Conservation (phyloP, 1,140 invertebrate genomes). For the roundworm (Caenorhabditis elegans) region WBcel235 BX284606.5:12668001-12668500, state of each 20-base stretch:
- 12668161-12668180: neutral
- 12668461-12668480: too few relatives aligned
- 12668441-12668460: neutral
- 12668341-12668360: neutral
- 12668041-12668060: neutral
- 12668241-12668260: neutral
- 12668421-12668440: too few relatives aligned
- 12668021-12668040: neutral
- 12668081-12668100: neutral
- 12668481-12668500: too few relatives aligned
- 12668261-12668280: too few relatives aligned
- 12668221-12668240: neutral
- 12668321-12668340: constrained; percentile 3
- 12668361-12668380: neutral
- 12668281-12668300: neutral
- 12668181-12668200: neutral
- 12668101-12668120: neutral
- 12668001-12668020: neutral
- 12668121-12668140: neutral
- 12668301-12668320: neutral
- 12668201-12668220: neutral
- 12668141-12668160: neutral
- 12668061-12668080: neutral
- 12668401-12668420: neutral
- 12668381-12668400: neutral